Conservation (phyloP, 2,797 vertebrate genomes). For the Masticophis lateralis region DNA sequence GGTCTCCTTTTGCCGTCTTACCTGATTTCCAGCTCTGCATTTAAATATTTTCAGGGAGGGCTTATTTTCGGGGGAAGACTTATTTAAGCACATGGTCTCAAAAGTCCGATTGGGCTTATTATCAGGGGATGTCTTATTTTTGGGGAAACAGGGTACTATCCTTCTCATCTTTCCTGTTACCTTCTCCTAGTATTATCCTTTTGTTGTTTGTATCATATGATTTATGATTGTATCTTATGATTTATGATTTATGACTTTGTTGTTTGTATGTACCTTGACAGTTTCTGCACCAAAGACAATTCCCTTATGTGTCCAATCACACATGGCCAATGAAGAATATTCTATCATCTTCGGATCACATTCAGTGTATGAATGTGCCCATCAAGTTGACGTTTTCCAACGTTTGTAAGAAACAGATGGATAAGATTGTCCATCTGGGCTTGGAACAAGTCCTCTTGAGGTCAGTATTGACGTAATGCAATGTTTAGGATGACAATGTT, state of each 20-base stretch:
- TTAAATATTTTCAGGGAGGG: no score
- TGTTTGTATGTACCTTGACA: not conserved
- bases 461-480: not conserved
- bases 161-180: not conserved
- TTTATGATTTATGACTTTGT: not conserved
- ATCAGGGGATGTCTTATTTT: no score
- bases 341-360: not conserved
- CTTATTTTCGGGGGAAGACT: no score
- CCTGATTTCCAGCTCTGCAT: no score
- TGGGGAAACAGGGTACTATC: not conserved
- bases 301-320: not conserved
- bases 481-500: not conserved
- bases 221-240: not conserved
- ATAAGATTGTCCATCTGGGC: not conserved
- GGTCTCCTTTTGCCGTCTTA: no score
- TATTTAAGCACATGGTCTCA: no score
- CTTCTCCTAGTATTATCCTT: not conserved
- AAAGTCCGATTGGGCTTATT: no score
- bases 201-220: not conserved
- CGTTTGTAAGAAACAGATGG: not conserved
- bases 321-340: not conserved
- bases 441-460: not conserved
- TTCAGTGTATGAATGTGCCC: slow-evolving; percentile 11
- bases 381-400: not conserved
- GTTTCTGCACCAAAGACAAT: not conserved